Base-by-base conservation (phyloP, 2,113 vertebrate genomes). In the Geococcyx californianus region DNA sequence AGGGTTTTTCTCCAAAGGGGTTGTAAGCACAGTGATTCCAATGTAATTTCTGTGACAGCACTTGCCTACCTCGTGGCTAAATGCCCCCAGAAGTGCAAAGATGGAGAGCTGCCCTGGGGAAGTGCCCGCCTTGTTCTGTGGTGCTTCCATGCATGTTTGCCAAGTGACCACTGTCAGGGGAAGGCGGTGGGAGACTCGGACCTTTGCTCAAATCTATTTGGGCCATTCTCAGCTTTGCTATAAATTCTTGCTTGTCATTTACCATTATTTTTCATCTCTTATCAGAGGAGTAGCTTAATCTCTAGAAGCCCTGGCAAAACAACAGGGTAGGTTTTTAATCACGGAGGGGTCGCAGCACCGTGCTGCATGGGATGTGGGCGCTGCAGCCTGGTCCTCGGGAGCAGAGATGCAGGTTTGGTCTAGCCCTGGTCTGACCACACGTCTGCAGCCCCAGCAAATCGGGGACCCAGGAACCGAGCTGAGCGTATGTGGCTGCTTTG, bases 351-450 rank as follows among this genome's bases (percentile, higher is more conserved):
- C 3, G 2, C 81, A 5, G 77, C 55, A 33, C 5, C 25, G 4
- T 9, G 52, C 80, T 3, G 3, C 2, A 12, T 2, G 63, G 1
- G 33, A 16, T 3, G 47, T 1, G n/a, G 74, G 55, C 1, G 2
- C 56, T 31, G 74, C 33, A 26, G 38, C 45, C 45, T 1, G 38
- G 20, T 7, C 14, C 67, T 23, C 0, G 4, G 34, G 55, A 44
- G 60, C 31, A 1, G 60, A 49, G 87, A 23, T 38, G 72, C 40
- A 1, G 36, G 3, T 70, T 67, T 34, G 63, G 20, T 55, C 62
- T 29, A 0, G 4, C 4, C 29, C 42, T 5, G 26, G 15, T 68
- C 45, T 13, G 1, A 3, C 28, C 6, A 1, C 11, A 1, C 6
- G 11, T 9, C 47, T 31, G 18, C 82, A 44, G 74, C 68, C 20